Base-by-base conservation (phyloP, 1,140 invertebrate species). In the Babylonia areolata region DNA sequence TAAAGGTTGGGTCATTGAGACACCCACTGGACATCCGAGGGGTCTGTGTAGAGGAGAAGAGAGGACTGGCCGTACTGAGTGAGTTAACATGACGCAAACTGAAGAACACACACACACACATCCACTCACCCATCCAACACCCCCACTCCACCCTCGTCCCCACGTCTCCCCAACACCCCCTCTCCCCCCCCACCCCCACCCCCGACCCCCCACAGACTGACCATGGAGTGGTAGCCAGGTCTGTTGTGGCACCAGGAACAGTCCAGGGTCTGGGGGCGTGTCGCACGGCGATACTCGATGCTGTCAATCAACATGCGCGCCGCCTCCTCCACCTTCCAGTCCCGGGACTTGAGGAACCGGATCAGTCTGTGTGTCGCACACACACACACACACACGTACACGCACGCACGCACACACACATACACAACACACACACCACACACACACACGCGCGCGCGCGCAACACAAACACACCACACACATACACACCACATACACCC, bases 181-280 rank as follows among this genome's bases (percentile, higher is more conserved):
- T 75, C 3, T 75, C n/a, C n/a, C n/a, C n/a, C n/a, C n/a, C n/a
- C n/a, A n/a, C n/a, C n/a, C n/a, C n/a, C n/a, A n/a, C n/a, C n/a
- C n/a, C n/a, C n/a, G n/a, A n/a, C n/a, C n/a, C n/a, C n/a, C n/a
- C n/a, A 12, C 33, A 35, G 28, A 88, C 85, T 85, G 81, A 93
- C 93, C 91, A 94, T 94, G 40, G 92, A 91, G 86, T 94, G 94
- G 85, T 80, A 93, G 12, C 94, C 94, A 17, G 94, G 92, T 75
- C 87, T 87, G 15, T 92, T 90, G 69, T 93, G 91, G 85, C 94
- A 94, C 88, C 89, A 94, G 17, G 86, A 86, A 85, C 94, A 94
- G 77, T 93, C 91, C 17, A 90, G 58, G 31, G 88, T 71, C 35
- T 91, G 85, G n/a, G 93, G 92, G 31, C 88, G 87, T 3, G 86